A percentile compares a stretch with the other conserved stretches of the same genome.
Conservation (phyloP, 2,113 vertebrate species). For the Grallaria varia region DNA sequence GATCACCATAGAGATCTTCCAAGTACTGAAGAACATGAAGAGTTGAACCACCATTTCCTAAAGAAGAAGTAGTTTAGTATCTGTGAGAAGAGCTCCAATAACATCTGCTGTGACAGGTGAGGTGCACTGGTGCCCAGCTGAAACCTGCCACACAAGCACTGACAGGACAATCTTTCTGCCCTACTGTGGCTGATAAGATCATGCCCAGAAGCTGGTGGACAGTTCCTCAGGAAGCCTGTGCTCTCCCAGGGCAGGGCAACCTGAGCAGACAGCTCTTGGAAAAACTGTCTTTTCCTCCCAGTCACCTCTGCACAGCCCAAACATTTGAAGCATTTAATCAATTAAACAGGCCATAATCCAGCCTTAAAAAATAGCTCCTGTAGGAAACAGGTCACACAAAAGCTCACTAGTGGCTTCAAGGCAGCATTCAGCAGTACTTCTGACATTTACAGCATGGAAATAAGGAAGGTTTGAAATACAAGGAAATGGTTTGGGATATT, state of each 20-base stretch:
- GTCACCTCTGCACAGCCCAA: fast-evolving
- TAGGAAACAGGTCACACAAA: neutral
- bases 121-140: neutral
- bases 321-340: neutral
- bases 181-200: fast-evolving
- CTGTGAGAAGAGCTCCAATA: neutral
- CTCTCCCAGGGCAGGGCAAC: neutral
- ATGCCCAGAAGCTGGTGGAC: neutral
- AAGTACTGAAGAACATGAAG: constrained; percentile 81
- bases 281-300: neutral
- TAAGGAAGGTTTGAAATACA: neutral
- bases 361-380: neutral
- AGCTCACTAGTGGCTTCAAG: neutral
- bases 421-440: neutral
- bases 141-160: neutral
- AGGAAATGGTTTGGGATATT: neutral
- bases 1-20: constrained; percentile 77
- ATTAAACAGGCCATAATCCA: neutral
- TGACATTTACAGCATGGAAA: neutral
- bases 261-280: neutral
- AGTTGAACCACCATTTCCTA: constrained; percentile 95
- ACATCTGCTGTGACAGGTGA: fast-evolving
- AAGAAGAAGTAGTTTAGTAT: neutral
- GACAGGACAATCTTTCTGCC: fast-evolving
- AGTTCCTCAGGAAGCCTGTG: neutral